Evolutionary conservation across 2,797 vertebrate genomes (phyloP).

Genomic region (Myotis findleyi): DNA sequence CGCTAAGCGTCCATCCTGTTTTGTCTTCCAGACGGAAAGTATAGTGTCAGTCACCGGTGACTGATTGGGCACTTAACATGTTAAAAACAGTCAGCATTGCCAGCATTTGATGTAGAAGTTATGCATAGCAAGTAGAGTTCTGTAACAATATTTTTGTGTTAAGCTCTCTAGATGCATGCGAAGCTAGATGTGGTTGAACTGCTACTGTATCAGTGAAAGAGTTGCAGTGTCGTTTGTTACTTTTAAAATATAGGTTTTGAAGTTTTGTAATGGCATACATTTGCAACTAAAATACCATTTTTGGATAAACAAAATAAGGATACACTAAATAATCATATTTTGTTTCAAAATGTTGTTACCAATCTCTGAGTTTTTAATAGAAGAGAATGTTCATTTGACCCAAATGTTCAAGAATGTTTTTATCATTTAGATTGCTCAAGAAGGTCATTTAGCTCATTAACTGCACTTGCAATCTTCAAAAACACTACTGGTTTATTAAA

Average conservation of each 20-base stretch:
- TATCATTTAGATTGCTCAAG: constrained; percentile 68
- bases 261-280: background rate
- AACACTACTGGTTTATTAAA: constrained; percentile 66
- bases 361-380: constrained; percentile 20
- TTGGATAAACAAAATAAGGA: background rate
- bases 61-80: no score
- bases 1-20: no score
- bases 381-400: constrained; percentile 68
- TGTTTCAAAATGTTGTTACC: constrained; percentile 26
- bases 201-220: background rate
- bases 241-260: background rate
- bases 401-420: constrained; percentile 64
- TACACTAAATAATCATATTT: constrained; percentile 49
- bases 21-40: no score
- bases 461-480: constrained; percentile 58
- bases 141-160: background rate
- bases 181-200: background rate
- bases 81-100: background rate
- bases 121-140: background rate
- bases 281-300: background rate
- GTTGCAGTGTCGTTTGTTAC: background rate
- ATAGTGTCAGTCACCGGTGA: no score
- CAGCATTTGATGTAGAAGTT: background rate
- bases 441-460: constrained; percentile 71
- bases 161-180: background rate